These are phyloP conservation scores for Ephydatia muelleri DNA, from an alignment of 37 sponge, comb jelly and placozoan species.

Conservation along the genomic window DNA sequence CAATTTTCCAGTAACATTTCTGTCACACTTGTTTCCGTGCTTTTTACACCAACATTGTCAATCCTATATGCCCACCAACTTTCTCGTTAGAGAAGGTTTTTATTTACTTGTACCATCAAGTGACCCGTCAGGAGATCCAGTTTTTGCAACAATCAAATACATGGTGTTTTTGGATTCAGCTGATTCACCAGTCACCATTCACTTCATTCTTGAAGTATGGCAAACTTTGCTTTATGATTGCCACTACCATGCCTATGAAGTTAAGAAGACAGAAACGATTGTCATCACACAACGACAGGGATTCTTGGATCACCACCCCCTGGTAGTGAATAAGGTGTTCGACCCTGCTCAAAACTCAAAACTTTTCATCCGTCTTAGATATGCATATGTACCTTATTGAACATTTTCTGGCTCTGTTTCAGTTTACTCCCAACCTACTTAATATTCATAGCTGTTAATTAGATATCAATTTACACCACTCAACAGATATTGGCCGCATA, in stretches of 20 bases:
- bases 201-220: not conserved
- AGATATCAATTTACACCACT: no score
- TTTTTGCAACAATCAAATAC: not conserved
- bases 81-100: no score
- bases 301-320: not conserved
- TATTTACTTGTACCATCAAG: no score
- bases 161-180: not conserved
- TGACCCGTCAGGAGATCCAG: not conserved
- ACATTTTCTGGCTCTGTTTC: no score
- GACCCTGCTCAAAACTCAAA: not conserved
- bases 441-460: no score
- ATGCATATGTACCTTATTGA: not conserved
- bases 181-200: not conserved
- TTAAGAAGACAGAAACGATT: not conserved
- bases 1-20: no score
- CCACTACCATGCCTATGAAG: not conserved
- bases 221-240: not conserved
- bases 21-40: no score
- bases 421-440: no score
- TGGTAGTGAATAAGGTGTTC: not conserved
- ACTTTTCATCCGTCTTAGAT: not conserved
- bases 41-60: no score
- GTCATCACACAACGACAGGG: not conserved
- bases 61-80: no score
- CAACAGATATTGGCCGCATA: no score